phyloP scores from a whole-genome alignment of 1,140 invertebrate genomes.

The Halyomorpha halys region DNA sequence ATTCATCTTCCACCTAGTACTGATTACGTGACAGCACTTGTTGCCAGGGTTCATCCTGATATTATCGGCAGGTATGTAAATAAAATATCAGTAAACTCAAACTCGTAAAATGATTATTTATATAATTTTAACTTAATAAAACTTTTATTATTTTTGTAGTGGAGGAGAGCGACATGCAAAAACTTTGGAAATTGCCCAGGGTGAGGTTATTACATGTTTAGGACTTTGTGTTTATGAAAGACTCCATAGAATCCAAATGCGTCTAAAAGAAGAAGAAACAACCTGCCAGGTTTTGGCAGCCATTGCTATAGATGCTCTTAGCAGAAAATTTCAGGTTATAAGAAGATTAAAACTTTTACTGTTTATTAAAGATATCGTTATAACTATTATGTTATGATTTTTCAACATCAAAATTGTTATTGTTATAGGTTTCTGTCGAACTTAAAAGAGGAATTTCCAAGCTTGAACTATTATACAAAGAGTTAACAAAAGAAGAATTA shows the following conservation, averaged over 20 bases:
- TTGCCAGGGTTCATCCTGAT: slow-evolving; percentile 80
- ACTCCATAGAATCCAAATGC: slow-evolving; percentile 71
- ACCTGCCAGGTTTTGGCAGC: slow-evolving; percentile 83
- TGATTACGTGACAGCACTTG: slow-evolving; percentile 77
- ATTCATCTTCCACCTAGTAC: slow-evolving; percentile 76
- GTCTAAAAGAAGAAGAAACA: slow-evolving; percentile 78
- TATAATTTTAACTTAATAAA: too few relatives aligned
- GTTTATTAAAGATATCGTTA: not conserved
- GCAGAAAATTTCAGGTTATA: slow-evolving; percentile 65
- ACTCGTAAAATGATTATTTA: too few relatives aligned
- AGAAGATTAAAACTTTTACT: slow-evolving; percentile 25
- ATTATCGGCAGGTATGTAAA: slow-evolving; percentile 40
- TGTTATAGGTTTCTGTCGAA: slow-evolving; percentile 69
- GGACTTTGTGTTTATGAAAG: slow-evolving; percentile 85
- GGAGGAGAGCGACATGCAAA: slow-evolving; percentile 83
- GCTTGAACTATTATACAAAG: slow-evolving; percentile 67
- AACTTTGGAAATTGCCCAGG: slow-evolving; percentile 88
- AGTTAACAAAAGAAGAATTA: slow-evolving; percentile 71
- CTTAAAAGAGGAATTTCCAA: slow-evolving; percentile 79
- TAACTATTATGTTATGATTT: too few relatives aligned
- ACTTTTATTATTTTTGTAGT: slow-evolving; percentile 33
- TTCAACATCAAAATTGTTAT: too few relatives aligned
- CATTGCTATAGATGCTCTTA: slow-evolving; percentile 73
- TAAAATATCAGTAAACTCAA: not conserved
- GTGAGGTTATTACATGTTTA: slow-evolving; percentile 86